phyloP scores from a whole-genome alignment of 2,797 vertebrate species.

The Coranthus polyacanthus region DNA sequence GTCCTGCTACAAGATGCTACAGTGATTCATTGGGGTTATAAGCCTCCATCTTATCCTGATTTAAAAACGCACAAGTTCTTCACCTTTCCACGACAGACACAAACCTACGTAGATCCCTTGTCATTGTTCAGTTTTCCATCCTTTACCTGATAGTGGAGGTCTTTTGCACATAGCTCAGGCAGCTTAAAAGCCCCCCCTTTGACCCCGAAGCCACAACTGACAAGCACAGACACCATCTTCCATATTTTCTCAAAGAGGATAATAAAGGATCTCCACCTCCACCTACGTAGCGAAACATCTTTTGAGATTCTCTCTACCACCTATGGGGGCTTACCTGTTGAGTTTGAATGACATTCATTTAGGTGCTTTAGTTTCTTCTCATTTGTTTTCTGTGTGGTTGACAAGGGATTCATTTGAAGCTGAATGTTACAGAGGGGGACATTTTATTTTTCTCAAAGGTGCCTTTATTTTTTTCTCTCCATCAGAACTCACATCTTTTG shows the following conservation, averaged over 20 bases:
- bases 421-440: constrained; percentile 78
- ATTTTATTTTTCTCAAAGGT: constrained; percentile 62
- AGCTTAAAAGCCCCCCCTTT: constrained; percentile 87
- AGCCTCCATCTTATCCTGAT: constrained; percentile 54
- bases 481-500: constrained; percentile 53
- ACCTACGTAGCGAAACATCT: constrained; percentile 50
- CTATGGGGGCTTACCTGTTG: constrained; percentile 23
- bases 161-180: constrained; percentile 92
- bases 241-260: too few relatives aligned
- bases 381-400: constrained; percentile 78
- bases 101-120: constrained; percentile 42
- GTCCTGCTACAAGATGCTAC: constrained; percentile 41
- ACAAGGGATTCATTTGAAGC: constrained; percentile 64
- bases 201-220: constrained; percentile 79
- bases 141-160: constrained; percentile 76
- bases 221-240: constrained; percentile 64
- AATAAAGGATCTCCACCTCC: constrained; percentile 74
- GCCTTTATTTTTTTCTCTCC: constrained; percentile 72
- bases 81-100: constrained; percentile 85
- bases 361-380: constrained; percentile 88
- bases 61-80: constrained; percentile 54
- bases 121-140: constrained; percentile 57
- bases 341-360: constrained; percentile 70
- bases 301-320: constrained; percentile 41
- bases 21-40: constrained; percentile 45